Evolutionary conservation across 2,797 vertebrate species (phyloP), one percentile per base, ranked within the genome.

Genomic region (Galago senegalensis): DNA sequence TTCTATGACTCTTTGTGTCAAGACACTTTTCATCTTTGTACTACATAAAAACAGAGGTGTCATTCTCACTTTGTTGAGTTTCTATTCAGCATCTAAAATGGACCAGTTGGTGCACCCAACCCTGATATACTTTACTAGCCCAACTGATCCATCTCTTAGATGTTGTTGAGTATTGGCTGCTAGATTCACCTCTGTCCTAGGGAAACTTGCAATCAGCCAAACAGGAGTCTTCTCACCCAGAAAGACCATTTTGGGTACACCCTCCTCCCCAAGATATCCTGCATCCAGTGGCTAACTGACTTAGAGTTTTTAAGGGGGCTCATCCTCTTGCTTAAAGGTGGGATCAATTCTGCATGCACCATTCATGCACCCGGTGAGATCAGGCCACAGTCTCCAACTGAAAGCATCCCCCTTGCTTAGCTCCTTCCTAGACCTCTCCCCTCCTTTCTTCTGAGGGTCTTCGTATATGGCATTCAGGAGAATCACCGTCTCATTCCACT

Each of bases 71-170:
- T 60, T 46, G 34, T 34, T 87, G 21, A 21, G 29, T 69, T 94
- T 76, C 67, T 65, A 7, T 65, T 69, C 25, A 27, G 25, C 14
- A 58, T n/a, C 37, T 43, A 20, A 53, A 53, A 73, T 0, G 11
- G 43, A 46, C 6, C 34, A 18, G 5, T 0, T 31, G n/a, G 6
- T 12, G 7, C 3, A 37, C 3, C 37, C 43, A 46, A 11, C 8
- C 34, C 23, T 5, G 31, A 60, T 12, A 7, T 69, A 31, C 17
- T 89, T 58, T 31, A 56, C 13, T 21, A 61, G 61, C 17, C 21
- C 34, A 21, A 17, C 1, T n/a, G 14, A 5, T 17, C 82, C 17
- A 40, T 29, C 21, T 9, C 14, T 21, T 49, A 7, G 46, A 46
- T 11, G 8, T 17, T 53, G 23, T 7, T 5, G 46, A 40, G 29